phyloP scores from a whole-genome alignment of 2,888 invertebrate species.

The Dichetophora obliterata region DNA sequence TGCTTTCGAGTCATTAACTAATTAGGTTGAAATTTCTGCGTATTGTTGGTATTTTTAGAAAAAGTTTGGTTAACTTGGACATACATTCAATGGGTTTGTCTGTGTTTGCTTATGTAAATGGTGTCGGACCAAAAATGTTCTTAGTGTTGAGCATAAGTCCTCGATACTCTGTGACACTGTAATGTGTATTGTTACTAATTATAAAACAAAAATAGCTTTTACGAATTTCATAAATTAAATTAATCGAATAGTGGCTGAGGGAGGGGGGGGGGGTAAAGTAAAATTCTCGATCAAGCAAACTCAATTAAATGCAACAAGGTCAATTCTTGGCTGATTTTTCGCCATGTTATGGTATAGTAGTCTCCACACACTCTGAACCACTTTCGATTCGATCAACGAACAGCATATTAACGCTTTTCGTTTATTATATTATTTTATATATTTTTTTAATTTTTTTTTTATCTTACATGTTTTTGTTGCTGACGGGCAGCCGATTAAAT shows the following conservation, averaged over 20 bases:
- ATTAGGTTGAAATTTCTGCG: conserved; percentile 29
- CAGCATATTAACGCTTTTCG: conserved; percentile 39
- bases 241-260: neutral
- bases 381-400: conserved; percentile 41
- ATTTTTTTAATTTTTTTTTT: conserved; percentile 7
- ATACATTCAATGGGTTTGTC: too few species aligned
- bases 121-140: too few species aligned
- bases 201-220: conserved; percentile 16
- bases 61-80: neutral
- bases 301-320: conserved; percentile 36
- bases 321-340: conserved; percentile 14
- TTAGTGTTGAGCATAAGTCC: too few species aligned
- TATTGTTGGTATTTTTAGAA: neutral
- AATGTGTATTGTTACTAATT: neutral
- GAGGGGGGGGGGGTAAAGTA: too few species aligned
- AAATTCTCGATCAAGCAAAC: conserved; percentile 18
- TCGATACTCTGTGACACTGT: too few species aligned
- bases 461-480: neutral
- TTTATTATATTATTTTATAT: conserved; percentile 40
- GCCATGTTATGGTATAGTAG: neutral
- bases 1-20: conserved; percentile 27
- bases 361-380: conserved; percentile 18
- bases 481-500: conserved; percentile 56
- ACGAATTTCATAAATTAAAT: conserved; percentile 33
- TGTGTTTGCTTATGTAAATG: too few species aligned